Evolutionary conservation across 2,797 vertebrate genomes (phyloP), one percentile per base, ranked within the genome.

Genomic region (Periparus ater): DNA sequence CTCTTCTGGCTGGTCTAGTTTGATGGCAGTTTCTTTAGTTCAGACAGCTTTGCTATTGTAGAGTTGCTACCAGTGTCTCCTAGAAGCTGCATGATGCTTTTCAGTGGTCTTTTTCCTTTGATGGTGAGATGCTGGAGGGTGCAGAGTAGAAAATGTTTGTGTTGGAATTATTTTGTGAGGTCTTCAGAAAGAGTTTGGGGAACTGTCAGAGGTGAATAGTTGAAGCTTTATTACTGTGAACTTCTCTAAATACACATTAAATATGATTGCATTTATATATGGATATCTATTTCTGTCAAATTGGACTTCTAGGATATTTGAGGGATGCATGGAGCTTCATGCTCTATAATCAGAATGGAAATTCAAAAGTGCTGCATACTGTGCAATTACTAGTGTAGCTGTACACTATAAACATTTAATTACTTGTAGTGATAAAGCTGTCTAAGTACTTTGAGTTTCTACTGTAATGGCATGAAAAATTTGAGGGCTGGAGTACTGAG

Each of bases 321-420:
- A 88, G 78, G 51, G n/a, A 11, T 34, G 21, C 34, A 4, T 38
- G 60, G n/a, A 40, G 25, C 53, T 88, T 88, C 19, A 13, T 0
- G 0, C 17, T 68, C 17, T 32, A 3, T 70, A 82, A 77, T 68
- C 55, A 47, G 70, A 89, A 71, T 53, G 63, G 76, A 88, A 91
- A 57, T 74, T 85, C 16, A 30, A 13, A 93, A 76, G 53, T 51
- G 42, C 73, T 91, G 32, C 80, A 76, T 81, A 71, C 70, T 89
- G 30, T 83, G 74, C 23, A 30, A 44, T 94, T 89, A 84, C 57
- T 93, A 53, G 73, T 93, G 48, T 86, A 92, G 62, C 72, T 7
- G 10, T 89, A 83, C 29, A 26, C 58, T 75, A 11, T 77, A 75
- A 92, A 91, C 75, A 63, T 88, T 89, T 91, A 93, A 85, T 94